phyloP scores from a whole-genome alignment of 2,888 invertebrate genomes.

The Nipponacmea schrenckii region DNA sequence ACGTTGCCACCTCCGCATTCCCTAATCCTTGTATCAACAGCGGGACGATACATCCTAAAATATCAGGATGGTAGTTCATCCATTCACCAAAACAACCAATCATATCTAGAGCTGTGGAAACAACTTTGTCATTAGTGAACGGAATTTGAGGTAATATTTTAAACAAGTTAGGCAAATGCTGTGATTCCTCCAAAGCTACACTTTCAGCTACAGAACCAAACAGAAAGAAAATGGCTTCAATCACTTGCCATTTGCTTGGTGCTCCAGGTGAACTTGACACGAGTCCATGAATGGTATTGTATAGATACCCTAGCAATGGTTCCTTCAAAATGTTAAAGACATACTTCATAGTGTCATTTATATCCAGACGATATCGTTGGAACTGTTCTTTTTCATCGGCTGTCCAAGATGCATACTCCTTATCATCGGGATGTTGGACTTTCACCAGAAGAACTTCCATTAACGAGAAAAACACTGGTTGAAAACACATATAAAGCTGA shows the following conservation, averaged over 20 bases:
- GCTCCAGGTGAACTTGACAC: slow-evolving; percentile 38
- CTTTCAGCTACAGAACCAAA: slow-evolving; percentile 72
- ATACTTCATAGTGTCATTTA: slow-evolving; percentile 87
- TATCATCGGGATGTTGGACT: slow-evolving; percentile 79
- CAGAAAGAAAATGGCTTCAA: slow-evolving; percentile 78
- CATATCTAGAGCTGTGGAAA: slow-evolving; percentile 81
- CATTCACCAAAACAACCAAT: slow-evolving; percentile 87
- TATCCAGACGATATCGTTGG: slow-evolving; percentile 87
- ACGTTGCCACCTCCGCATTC: slow-evolving; percentile 77
- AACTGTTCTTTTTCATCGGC: slow-evolving; percentile 82
- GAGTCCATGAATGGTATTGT: slow-evolving; percentile 71
- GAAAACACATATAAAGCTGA: slow-evolving; percentile 73
- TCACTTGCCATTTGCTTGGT: slow-evolving; percentile 53
- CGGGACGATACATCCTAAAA: slow-evolving; percentile 77
- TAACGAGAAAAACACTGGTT: slow-evolving; percentile 82
- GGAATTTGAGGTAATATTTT: slow-evolving; percentile 75
- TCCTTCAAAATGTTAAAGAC: slow-evolving; percentile 85
- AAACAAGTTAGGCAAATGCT: slow-evolving; percentile 74
- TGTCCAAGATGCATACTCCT: slow-evolving; percentile 69
- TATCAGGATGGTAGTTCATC: slow-evolving; percentile 79
- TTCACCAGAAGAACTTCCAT: slow-evolving; percentile 82
- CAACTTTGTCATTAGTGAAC: slow-evolving; percentile 74
- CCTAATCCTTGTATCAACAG: slow-evolving; percentile 76
- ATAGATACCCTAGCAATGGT: slow-evolving; percentile 77
- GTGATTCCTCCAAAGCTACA: slow-evolving; percentile 73